phyloP scores from a whole-genome alignment of 1,140 invertebrate species.

The Scylla paramamosain region DNA sequence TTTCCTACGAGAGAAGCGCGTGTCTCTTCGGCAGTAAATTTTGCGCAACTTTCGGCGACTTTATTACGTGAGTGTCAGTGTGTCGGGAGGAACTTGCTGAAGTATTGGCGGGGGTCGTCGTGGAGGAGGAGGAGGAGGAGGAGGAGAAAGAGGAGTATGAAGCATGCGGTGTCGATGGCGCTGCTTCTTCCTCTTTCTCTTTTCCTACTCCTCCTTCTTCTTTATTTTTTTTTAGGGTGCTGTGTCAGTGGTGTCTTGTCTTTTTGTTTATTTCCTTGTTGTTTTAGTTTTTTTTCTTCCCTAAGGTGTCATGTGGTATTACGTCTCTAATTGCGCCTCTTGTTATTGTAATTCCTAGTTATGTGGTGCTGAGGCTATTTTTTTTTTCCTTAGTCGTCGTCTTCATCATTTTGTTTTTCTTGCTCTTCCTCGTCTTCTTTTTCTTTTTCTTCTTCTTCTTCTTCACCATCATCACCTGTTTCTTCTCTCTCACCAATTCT shows the following conservation, averaged over 20 bases:
- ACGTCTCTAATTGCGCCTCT: neutral
- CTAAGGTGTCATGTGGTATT: too few species aligned
- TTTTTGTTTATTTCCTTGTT: neutral
- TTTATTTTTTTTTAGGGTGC: neutral
- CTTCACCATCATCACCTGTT: too few species aligned
- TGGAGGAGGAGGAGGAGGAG: neutral
- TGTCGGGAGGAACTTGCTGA: neutral
- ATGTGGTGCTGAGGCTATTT: too few species aligned
- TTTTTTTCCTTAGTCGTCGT: too few species aligned
- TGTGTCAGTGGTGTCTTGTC: too few species aligned
- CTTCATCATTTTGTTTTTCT: too few species aligned
- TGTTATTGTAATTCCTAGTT: neutral
- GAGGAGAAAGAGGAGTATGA: too few species aligned
- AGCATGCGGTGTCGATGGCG: neutral
- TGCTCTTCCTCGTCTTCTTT: too few species aligned
- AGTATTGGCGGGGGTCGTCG: neutral
- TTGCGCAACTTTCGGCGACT: neutral
- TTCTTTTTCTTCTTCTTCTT: too few species aligned
- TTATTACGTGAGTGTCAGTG: neutral
- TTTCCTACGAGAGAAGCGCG: neutral
- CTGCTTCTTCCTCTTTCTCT: neutral
- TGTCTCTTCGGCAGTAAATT: neutral
- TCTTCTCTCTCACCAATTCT: too few species aligned
- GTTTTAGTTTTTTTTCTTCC: neutral
- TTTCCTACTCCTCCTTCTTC: neutral